Percentiles rank a stretch among this genome's conserved stretches.
Conservation (phyloP, 2,797 vertebrate species). For the Falco novaeseelandiae region DNA sequence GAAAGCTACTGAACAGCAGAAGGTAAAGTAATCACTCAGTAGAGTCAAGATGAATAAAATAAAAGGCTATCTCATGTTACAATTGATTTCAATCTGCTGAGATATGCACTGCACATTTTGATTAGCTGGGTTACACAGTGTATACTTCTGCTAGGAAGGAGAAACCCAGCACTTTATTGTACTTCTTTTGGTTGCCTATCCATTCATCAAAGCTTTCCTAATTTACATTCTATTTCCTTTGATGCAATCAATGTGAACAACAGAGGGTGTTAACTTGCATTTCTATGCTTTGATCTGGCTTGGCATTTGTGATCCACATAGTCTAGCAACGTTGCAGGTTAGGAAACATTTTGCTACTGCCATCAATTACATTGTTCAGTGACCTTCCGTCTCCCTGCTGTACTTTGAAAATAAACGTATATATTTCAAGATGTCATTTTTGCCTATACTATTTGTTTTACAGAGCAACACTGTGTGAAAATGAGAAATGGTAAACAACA, state of each 20-base stretch:
- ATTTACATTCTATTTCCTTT: constrained; percentile 67
- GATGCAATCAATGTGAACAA: constrained; percentile 52
- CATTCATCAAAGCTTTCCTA: constrained; percentile 62
- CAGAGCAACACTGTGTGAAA: constrained; percentile 26
- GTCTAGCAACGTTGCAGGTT: not conserved
- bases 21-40: constrained; percentile 69
- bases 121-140: constrained; percentile 17
- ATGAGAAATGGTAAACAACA: constrained; percentile 57
- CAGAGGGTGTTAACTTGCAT: constrained; percentile 54
- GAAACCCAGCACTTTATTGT: constrained; percentile 9
- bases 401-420: constrained; percentile 52
- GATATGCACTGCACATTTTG: constrained; percentile 60
- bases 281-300: constrained; percentile 60
- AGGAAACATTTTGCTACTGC: constrained; percentile 45
- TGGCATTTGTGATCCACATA: constrained; percentile 42
- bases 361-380: constrained; percentile 57
- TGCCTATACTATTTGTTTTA: constrained; percentile 52
- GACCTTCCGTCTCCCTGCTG: constrained; percentile 53
- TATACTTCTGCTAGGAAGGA: constrained; percentile 18
- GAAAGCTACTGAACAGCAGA: constrained; percentile 66
- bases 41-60: constrained; percentile 71
- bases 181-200: constrained; percentile 38
- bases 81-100: constrained; percentile 73
- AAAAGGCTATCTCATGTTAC: constrained; percentile 69
- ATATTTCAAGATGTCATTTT: constrained; percentile 64